These are phyloP conservation scores for Ia io DNA, from an alignment of 2,113 vertebrate species.

Conservation along the genomic window DNA sequence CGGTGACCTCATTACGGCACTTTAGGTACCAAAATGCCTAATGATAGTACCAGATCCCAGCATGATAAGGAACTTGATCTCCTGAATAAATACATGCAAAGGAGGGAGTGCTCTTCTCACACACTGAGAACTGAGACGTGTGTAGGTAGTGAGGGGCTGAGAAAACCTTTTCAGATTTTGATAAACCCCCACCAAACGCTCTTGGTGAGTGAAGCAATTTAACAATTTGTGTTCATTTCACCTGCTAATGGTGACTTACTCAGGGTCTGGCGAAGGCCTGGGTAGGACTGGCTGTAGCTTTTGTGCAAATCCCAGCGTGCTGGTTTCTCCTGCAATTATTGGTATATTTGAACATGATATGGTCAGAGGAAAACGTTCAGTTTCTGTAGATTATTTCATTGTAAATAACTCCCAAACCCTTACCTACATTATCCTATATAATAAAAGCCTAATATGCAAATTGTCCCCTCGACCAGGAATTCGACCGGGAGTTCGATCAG, in stretches of 20 bases:
- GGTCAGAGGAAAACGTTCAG: not conserved
- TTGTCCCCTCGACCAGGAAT: no score
- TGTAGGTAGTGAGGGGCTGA: not conserved
- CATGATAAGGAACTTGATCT: not conserved
- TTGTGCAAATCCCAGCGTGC: not conserved
- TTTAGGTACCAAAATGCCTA: not conserved
- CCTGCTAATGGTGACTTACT: not conserved
- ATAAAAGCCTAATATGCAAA: no score
- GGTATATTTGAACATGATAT: not conserved
- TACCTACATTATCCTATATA: not conserved
- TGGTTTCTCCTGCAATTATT: not conserved
- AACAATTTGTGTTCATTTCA: not conserved
- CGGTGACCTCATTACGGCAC: not conserved
- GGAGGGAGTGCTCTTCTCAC: not conserved
- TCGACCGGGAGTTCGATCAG: no score
- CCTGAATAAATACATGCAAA: not conserved
- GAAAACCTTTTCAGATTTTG: not conserved
- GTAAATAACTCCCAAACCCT: not conserved
- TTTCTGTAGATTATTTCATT: not conserved
- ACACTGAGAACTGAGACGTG: not conserved
- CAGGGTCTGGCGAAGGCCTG: not conserved
- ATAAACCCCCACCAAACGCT: not conserved
- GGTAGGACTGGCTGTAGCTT: not conserved
- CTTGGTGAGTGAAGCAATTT: not conserved
- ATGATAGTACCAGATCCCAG: not conserved